A percentile compares a stretch with the other conserved stretches of the same genome.
Evolutionary conservation across 2,797 vertebrate species (phyloP).

Genomic region (Amblyopsis hoosieri): DNA sequence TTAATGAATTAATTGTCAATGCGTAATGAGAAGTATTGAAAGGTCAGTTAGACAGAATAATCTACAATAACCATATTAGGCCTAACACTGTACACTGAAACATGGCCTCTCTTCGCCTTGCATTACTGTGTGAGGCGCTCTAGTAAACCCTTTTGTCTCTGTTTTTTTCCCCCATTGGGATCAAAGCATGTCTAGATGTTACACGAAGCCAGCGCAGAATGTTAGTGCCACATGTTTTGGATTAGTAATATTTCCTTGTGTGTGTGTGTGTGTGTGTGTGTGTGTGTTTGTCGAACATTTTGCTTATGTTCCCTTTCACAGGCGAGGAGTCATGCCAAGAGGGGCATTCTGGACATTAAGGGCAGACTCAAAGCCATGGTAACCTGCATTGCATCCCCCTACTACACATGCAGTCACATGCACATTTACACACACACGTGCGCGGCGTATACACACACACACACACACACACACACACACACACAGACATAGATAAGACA

Average conservation of each 20-base stretch:
- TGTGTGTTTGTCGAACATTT: conserved; percentile 1
- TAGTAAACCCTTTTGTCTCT: conserved; percentile 65
- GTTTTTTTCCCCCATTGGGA: conserved; percentile 59
- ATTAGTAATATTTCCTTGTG: conserved; percentile 51
- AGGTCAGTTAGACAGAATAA: too few species aligned
- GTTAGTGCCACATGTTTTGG: conserved; percentile 62
- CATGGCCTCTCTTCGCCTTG: conserved; percentile 54
- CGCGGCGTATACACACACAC: conserved; percentile 6
- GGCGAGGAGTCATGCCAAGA: conserved; percentile 94
- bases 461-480: conserved; percentile 1
- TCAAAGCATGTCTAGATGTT: conserved; percentile 72
- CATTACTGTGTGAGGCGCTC: conserved; percentile 45
- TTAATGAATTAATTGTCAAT: too few species aligned
- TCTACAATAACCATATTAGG: too few species aligned
- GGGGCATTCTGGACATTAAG: conserved; percentile 92
- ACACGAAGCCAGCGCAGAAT: conserved; percentile 62
- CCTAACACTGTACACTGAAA: conserved; percentile 21
- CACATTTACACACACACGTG: neutral
- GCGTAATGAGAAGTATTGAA: too few species aligned
- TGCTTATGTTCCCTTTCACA: conserved; percentile 52
- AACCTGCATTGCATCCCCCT: conserved; percentile 38
- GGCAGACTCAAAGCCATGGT: conserved; percentile 93
- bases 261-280: conserved; percentile 11
- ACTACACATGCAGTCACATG: conserved; percentile 22
- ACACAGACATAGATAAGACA: neutral